Conservation (phyloP, 2,888 invertebrate genomes). For the Digitonthophagus gazella region DNA sequence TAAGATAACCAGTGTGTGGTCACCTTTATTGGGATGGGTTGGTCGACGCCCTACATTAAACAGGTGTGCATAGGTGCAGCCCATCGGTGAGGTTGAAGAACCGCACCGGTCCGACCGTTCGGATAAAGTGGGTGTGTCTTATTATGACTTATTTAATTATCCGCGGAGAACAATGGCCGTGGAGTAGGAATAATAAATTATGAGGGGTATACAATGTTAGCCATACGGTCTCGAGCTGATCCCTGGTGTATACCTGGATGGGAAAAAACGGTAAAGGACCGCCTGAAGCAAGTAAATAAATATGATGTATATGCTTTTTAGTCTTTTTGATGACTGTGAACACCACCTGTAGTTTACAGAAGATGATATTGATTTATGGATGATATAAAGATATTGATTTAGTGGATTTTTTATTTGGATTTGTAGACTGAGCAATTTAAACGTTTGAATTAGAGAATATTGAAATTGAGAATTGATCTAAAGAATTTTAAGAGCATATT, state of each 20-base stretch:
- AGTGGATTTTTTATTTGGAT: neutral
- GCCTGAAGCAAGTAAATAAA: neutral
- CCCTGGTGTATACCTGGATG: constrained; percentile 7
- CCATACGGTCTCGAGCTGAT: neutral
- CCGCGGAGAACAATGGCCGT: constrained; percentile 18
- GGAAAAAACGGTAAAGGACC: neutral
- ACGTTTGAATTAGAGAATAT: too few species aligned
- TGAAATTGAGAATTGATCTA: too few species aligned
- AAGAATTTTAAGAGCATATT: too few species aligned
- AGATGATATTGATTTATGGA: too few species aligned
- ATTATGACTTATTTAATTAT: constrained; percentile 25
- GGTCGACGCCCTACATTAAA: neutral
- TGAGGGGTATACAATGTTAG: neutral
- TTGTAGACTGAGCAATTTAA: neutral
- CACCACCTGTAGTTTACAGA: neutral
- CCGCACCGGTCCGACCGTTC: neutral
- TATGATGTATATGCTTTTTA: neutral
- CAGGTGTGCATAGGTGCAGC: constrained; percentile 13
- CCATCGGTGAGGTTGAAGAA: constrained; percentile 12
- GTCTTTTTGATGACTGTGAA: neutral
- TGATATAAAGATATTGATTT: neutral
- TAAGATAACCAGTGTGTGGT: neutral
- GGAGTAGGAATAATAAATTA: neutral
- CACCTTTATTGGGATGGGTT: neutral
- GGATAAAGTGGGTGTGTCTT: constrained; percentile 17